Base-by-base conservation (phyloP, 2,797 vertebrate genomes). In the Danio albolineatus region DNA sequence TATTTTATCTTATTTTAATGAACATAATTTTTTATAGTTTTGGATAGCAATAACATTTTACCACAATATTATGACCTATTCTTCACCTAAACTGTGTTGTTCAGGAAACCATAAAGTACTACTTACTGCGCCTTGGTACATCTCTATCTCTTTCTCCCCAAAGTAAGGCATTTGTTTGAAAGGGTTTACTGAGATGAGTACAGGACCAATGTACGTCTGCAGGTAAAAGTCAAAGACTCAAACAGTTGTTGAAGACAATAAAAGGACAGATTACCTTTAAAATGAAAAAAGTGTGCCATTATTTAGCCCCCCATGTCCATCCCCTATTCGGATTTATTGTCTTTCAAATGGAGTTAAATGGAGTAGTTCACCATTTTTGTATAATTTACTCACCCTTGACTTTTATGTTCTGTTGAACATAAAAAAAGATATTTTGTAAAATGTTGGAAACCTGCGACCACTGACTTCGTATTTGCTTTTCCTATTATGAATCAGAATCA, bases 81-180 rank as follows among this genome's bases (percentile, higher is more conserved):
- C 12, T 10, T 17, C 21, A 13, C 2, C 12, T 28, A 46, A 4
- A 51, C 14, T 41, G 51, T 57, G 28, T 14, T 65, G 21, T 19
- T 64, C 2, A 54, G 39, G 17, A 16, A 76, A 76, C 13, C 8
- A 13, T 28, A 21, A 10, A 78, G 61, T 80, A 97, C n/a, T 13
- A 65, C 98, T 97, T 94, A 99, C 98, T 67, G 98, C 96, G 83
- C 98, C 98, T 91, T 99, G 98, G 91, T 99, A 99, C 95, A 99
- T 95, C 90, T 99, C 98, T 51, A 99, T 93, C 92, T 99, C 98
- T 85, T 97, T 99, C 53, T 99, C 98, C 16, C 96, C 96, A 86
- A 99, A 99, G 88, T 99, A 99, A 0, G 98, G 98, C 98, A 99
- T 99, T 92, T 97, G 98, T 88, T 99, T 99, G 90, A 99, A 99